Evolutionary conservation across 2,888 invertebrate species (phyloP), one percentile per base, ranked within the genome.

Genomic region (Lottia gigantea): DNA sequence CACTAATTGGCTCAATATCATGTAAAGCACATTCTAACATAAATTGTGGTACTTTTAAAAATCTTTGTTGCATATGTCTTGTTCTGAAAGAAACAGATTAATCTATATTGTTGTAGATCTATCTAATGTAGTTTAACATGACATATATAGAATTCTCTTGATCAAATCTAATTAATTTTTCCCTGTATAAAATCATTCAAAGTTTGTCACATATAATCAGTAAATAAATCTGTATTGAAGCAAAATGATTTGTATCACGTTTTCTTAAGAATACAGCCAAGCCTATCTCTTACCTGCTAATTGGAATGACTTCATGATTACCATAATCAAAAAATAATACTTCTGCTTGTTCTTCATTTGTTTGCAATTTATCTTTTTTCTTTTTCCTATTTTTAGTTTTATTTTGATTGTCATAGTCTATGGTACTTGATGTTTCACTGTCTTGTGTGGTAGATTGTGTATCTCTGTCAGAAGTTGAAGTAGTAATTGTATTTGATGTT

Each of bases 251-350:
- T n/a, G n/a, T n/a, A n/a, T n/a, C n/a, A n/a, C n/a, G n/a, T n/a
- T n/a, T n/a, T n/a, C n/a, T n/a, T n/a, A n/a, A n/a, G n/a, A n/a
- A n/a, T n/a, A n/a, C n/a, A 40, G 11, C 2, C 11, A 11, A 40
- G 6, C 1, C 11, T 1, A 8, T 11, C 40, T 40, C 78, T 62
- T 64, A 84, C 83, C 80, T 82, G 46, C 80, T 78, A 4, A 82
- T 11, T 8, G 79, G 61, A 71, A 93, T 92, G 0, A 87, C 85
- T 86, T 95, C 95, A 61, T 91, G 90, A 83, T 95, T 95, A 0
- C 96, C 96, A 83, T 94, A 96, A 89, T 96, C 96, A 0, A 95
- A 91, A 88, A 94, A 95, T 67, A 91, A 90, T 0, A 95, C 90
- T 79, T 90, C 81, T 16, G 86, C 81, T 46, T 73, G 67, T 55